Base-by-base conservation (phyloP, 2,888 invertebrate genomes). In the Drosophila neoperkinsi region DNA sequence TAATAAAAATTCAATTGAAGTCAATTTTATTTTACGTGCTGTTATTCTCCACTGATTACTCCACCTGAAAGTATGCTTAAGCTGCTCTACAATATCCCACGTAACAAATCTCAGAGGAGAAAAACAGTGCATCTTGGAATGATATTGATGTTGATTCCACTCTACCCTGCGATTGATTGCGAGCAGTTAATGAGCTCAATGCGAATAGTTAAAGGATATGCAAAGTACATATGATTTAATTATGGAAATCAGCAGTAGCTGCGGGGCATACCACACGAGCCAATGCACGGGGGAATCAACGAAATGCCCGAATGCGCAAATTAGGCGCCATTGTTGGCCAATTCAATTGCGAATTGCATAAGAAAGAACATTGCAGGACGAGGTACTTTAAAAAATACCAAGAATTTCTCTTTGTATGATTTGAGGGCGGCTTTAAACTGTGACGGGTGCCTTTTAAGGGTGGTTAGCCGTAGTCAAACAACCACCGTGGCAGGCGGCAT, bases 201-300 rank as follows among this genome's bases (percentile, higher is more conserved):
- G 88, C 66, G 63, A 73, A 65, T 81, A 71, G 75, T 83, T 87
- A 77, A 57, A 61, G 72, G 50, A 81, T 88, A 87, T 90, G 90
- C 85, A 87, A 90, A 87, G 72, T 80, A 76, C 65, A 80, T 87
- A 90, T 88, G 90, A 87, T 87, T 87, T 90, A 87, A 87, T 87
- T 90, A 90, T 75, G 86, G 73, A 74, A 74, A 72, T 74, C 78
- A 74, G 55, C 76, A 71, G 55, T 46, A 34, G 78, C 69, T 53
- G 21, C 49, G 3, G 50, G 70, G 62, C 52, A 71, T 75, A 78
- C 31, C 76, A 79, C 72, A 60, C 58, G 56, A 64, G 46, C 13
- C 59, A 63, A 81, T 81, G 74, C 87, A 84, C 85, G 36, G 68
- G 90, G 86, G 86, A 90, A 18, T 58, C 33, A 43, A 18, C 56